Evolutionary conservation across 1,140 invertebrate genomes (phyloP).

Genomic region (Sycobia sp.): DNA sequence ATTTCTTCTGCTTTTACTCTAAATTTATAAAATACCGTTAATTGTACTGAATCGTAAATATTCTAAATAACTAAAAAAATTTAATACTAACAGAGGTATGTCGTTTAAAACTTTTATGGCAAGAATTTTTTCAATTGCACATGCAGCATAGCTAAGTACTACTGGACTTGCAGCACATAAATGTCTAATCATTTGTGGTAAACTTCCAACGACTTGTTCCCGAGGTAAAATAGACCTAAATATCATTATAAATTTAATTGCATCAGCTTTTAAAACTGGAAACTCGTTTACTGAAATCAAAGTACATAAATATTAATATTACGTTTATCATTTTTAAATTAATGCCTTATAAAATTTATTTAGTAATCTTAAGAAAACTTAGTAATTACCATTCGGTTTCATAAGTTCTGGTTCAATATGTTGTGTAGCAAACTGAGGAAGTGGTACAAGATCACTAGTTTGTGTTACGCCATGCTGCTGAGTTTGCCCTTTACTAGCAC

Average conservation of each 20-base stretch:
- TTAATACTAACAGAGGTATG: constrained; percentile 61
- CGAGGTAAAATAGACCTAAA: constrained; percentile 88
- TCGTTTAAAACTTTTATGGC: constrained; percentile 69
- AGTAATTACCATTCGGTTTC: constrained; percentile 66
- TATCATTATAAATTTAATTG: constrained; percentile 94
- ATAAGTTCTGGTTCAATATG: constrained; percentile 87
- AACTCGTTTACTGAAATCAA: constrained; percentile 75
- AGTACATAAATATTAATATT: constrained; percentile 21
- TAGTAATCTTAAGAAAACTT: not conserved
- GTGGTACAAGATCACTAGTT: constrained; percentile 85
- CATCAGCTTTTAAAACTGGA: constrained; percentile 93
- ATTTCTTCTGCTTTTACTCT: constrained; percentile 68
- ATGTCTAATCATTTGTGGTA: constrained; percentile 80
- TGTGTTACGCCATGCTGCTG: constrained; percentile 89
- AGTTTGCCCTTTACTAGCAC: constrained; percentile 90
- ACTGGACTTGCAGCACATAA: constrained; percentile 79
- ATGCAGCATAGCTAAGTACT: constrained; percentile 93
- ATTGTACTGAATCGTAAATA: not conserved
- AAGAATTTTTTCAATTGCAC: constrained; percentile 87
- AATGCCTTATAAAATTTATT: not conserved
- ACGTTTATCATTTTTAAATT: not conserved
- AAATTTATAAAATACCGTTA: constrained; percentile 41
- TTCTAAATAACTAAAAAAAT: constrained; percentile 19
- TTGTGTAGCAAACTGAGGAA: constrained; percentile 83
- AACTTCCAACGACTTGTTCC: constrained; percentile 73